phyloP scores from a whole-genome alignment of 2,797 vertebrate species.

The Phyllotis vaccarum region DNA sequence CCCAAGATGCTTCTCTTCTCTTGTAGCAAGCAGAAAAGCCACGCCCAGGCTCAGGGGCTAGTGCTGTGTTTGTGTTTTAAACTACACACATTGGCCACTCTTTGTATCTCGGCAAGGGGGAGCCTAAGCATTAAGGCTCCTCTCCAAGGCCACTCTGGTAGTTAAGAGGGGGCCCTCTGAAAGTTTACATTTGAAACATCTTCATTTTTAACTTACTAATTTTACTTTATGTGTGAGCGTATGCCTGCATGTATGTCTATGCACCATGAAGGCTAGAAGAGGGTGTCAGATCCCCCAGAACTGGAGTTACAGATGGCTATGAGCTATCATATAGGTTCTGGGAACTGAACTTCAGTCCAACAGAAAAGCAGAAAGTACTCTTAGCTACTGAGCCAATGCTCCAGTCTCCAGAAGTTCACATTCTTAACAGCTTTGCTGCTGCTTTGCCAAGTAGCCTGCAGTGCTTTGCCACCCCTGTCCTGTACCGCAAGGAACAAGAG shows the following conservation, averaged over 20 bases:
- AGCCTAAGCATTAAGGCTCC: slow-evolving; percentile 7
- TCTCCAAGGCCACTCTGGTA: not conserved
- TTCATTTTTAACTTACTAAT: not conserved
- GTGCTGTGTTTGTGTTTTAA: not conserved
- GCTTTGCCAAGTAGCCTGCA: not conserved
- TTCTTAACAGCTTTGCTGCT: not conserved
- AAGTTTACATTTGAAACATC: not conserved
- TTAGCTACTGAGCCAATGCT: not conserved
- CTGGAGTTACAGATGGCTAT: not conserved
- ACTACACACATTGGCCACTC: not conserved
- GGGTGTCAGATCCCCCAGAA: not conserved
- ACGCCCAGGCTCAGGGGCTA: not conserved
- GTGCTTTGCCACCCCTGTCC: not conserved
- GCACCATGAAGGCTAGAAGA: not conserved
- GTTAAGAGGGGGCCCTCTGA: not conserved
- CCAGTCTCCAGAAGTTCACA: not conserved
- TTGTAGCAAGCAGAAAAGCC: not conserved
- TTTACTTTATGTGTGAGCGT: not conserved
- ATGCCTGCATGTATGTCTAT: not conserved
- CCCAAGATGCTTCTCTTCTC: not conserved
- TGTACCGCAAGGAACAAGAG: not conserved
- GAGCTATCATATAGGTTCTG: not conserved
- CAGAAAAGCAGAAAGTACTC: not conserved
- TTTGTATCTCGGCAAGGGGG: not conserved
- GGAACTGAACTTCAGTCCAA: not conserved